Percentiles rank a stretch among this genome's conserved stretches.
Conservation (phyloP, 2,113 vertebrate genomes). For the Crypturellus undulatus region DNA sequence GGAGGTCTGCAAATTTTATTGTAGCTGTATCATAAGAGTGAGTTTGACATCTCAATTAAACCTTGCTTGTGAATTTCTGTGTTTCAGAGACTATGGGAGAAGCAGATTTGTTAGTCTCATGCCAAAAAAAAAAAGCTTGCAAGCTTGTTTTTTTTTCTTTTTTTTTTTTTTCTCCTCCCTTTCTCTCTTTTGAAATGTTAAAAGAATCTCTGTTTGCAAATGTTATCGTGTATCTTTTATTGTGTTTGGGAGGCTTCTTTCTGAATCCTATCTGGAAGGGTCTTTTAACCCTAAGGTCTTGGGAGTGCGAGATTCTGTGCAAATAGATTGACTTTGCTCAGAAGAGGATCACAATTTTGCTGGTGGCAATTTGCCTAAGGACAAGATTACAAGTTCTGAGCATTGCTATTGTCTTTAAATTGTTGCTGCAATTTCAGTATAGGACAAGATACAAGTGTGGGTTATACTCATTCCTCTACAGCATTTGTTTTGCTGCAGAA, state of each 20-base stretch:
- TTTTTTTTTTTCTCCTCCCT: no score
- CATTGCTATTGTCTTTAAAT: neutral
- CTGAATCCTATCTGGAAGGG: neutral
- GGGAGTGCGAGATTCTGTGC: neutral
- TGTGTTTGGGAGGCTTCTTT: neutral
- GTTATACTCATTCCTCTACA: neutral
- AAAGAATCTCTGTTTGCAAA: neutral
- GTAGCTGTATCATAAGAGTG: neutral
- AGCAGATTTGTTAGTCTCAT: neutral
- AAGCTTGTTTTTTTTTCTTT: neutral
- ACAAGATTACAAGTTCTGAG: neutral
- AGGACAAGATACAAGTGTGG: neutral
- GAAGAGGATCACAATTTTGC: neutral
- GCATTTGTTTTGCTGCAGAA: neutral
- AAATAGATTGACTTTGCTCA: neutral
- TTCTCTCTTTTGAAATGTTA: neutral
- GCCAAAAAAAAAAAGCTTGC: neutral
- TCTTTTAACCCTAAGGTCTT: neutral
- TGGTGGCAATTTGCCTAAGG: neutral
- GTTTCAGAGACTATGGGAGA: neutral
- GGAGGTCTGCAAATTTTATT: neutral
- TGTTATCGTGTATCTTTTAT: neutral
- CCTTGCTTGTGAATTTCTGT: constrained; percentile 1
- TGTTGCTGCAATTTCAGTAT: neutral
- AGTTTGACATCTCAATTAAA: neutral